Percentiles rank a stretch among this genome's conserved stretches.
These are phyloP conservation scores for Dicrostonyx torquatus DNA, from an alignment of 2,797 vertebrate genomes.

Conservation along the genomic window DNA sequence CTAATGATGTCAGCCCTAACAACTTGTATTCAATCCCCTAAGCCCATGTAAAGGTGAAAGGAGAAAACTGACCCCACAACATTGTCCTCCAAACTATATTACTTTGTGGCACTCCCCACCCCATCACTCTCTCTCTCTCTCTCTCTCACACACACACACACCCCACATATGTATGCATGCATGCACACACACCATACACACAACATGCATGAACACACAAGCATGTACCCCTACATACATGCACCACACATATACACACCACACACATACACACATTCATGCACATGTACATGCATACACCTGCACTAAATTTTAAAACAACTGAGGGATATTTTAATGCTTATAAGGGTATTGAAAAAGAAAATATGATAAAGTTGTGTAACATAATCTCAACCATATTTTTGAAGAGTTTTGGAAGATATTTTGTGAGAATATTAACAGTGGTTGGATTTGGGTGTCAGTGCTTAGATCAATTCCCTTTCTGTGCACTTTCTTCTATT, in stretches of 20 bases:
- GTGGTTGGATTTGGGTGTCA: neutral
- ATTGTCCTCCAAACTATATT: neutral
- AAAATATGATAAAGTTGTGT: neutral
- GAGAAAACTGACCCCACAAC: neutral
- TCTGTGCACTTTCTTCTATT: slow-evolving; percentile 56
- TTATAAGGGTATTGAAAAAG: neutral
- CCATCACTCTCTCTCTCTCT: too few species aligned
- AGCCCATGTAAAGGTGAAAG: neutral
- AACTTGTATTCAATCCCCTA: neutral
- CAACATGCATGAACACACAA: neutral
- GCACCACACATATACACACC: neutral
- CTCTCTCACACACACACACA: neutral
- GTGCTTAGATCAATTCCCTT: neutral
- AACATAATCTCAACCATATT: neutral
- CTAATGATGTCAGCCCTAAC: neutral
- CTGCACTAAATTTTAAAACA: neutral
- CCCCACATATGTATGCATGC: neutral
- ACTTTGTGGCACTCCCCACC: neutral
- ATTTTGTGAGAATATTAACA: neutral
- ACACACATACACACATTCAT: neutral
- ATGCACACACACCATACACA: neutral
- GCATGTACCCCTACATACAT: neutral
- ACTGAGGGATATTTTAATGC: neutral
- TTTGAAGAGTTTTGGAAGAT: neutral
- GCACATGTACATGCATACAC: neutral